Evolutionary conservation across 2,888 invertebrate species (phyloP).

Genomic region (Brachylomia viminalis): DNA sequence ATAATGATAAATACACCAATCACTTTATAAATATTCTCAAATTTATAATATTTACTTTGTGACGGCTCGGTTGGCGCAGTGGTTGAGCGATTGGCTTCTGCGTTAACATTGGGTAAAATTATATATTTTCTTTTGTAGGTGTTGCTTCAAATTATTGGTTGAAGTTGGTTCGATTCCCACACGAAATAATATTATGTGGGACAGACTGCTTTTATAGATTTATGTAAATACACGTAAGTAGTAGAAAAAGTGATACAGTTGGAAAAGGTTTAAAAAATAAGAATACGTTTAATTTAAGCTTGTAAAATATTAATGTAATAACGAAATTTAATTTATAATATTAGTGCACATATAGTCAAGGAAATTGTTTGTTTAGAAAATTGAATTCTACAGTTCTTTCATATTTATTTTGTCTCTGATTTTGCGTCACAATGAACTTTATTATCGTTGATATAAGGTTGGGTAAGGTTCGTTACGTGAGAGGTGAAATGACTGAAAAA

Average conservation of each 20-base stretch:
- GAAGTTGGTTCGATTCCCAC: slow-evolving; percentile 19
- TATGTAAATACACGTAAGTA: not conserved
- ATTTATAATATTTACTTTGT: slow-evolving; percentile 31
- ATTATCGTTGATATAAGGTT: no score
- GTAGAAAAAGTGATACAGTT: not conserved
- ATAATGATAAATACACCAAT: no score
- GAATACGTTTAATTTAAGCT: no score
- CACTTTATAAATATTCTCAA: not conserved
- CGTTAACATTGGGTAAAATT: slow-evolving; percentile 27
- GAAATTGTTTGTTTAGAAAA: no score
- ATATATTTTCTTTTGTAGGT: slow-evolving; percentile 20
- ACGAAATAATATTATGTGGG: slow-evolving; percentile 13
- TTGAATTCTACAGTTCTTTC: not conserved
- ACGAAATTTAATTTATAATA: no score
- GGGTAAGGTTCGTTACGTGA: no score
- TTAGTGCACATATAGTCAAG: no score
- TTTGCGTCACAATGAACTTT: not conserved
- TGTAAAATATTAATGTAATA: no score
- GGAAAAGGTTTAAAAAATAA: no score
- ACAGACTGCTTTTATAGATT: slow-evolving; percentile 10
- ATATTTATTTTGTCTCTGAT: no score
- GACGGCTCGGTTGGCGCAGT: slow-evolving; percentile 33
- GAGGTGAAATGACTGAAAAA: no score
- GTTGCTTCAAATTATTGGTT: slow-evolving; percentile 13
- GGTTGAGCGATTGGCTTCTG: slow-evolving; percentile 30